Conservation (phyloP, 2,888 invertebrate genomes). For the Epinotia ramella region DNA sequence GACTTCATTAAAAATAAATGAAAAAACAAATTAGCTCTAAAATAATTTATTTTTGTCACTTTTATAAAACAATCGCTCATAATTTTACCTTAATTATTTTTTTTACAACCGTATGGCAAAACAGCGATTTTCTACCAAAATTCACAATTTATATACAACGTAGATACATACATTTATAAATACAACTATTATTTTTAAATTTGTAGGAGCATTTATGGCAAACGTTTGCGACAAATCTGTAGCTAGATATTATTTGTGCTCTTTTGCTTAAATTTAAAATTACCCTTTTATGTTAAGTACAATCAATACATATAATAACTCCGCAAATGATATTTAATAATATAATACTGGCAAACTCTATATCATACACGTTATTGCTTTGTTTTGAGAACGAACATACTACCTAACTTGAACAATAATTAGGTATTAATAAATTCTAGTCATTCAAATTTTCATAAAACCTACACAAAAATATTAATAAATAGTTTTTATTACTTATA, state of each 20-base stretch:
- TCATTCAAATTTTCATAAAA: constrained; percentile 60
- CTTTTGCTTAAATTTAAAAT: constrained; percentile 47
- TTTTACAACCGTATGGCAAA: constrained; percentile 76
- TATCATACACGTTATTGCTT: constrained; percentile 78
- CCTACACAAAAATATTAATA: constrained; percentile 77
- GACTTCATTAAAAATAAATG: constrained; percentile 28
- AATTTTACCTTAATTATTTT: constrained; percentile 64
- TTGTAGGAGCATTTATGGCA: constrained; percentile 25
- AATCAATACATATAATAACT: constrained; percentile 59
- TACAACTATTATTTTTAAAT: constrained; percentile 35
- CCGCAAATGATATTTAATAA: constrained; percentile 51
- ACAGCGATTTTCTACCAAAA: constrained; percentile 68
- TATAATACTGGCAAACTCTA: constrained; percentile 73
- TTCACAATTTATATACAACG: constrained; percentile 62
- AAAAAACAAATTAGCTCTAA: constrained; percentile 69
- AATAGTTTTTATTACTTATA: constrained; percentile 65
- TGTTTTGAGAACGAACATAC: constrained; percentile 55
- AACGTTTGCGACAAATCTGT: constrained; percentile 19
- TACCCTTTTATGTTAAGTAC: constrained; percentile 58
- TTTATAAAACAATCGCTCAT: constrained; percentile 83
- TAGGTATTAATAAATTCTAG: constrained; percentile 50
- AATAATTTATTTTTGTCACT: constrained; percentile 82
- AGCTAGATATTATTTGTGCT: constrained; percentile 34
- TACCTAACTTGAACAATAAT: constrained; percentile 56
- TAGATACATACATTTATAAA: constrained; percentile 41